Base-by-base conservation (phyloP, 2,888 invertebrate species). In the Athalia circularis region DNA sequence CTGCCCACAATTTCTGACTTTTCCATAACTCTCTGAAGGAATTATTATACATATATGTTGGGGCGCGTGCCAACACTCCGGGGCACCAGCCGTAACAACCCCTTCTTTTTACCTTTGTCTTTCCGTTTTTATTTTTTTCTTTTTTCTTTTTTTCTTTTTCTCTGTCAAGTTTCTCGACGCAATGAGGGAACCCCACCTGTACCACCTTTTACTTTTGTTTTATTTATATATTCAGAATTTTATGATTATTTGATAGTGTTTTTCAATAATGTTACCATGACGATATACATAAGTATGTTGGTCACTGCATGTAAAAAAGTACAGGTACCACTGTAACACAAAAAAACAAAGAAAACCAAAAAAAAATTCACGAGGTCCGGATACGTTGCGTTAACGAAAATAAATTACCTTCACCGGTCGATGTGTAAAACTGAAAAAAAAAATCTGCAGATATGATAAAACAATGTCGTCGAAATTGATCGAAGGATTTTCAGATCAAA, bases 61-160 rank as follows among this genome's bases (percentile, higher is more conserved):
- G 77, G 79, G 80, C 87, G 88, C 88, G 88, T 89, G 88, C 88
- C 87, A 82, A 85, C 84, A 84, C 87, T 85, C 85, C 80, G 84
- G 80, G 80, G 80, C 74, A 82, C 82, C 80, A 67, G 82, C 82
- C 82, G 80, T 81, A 80, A 83, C 83, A 72, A 72, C 72, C 72
- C 72, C 72, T 72, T 59, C 29, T 29, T 29, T 29, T 29, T 29
- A 29, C 29, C 29, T 29, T 29, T 29, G 29, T 29, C 29, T 29
- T 29, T 29, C 29, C 29, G 29, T 29, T 29, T 29, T 29, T 29
- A n/a, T n/a, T 29, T 29, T 29, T 29, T 29, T 29, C 29, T n/a
- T n/a, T n/a, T n/a, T n/a, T n/a, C n/a, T n/a, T n/a, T n/a, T n/a
- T n/a, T n/a, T n/a, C n/a, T n/a, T n/a, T n/a, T n/a, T 29, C 29